Base-by-base conservation (phyloP, 2,797 vertebrate genomes). In the Dendrocincla tyrannina region DNA sequence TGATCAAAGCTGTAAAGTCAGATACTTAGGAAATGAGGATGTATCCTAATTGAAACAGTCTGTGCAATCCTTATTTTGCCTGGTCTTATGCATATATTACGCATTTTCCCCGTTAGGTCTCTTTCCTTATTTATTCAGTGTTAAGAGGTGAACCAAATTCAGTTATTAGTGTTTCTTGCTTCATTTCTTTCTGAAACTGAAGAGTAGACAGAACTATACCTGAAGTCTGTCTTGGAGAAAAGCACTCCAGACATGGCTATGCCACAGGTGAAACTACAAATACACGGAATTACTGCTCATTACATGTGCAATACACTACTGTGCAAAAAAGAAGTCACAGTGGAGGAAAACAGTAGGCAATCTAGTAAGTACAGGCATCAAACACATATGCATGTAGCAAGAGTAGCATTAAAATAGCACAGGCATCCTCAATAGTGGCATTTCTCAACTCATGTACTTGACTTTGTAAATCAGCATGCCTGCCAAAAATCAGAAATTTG, bases 291-390 rank as follows among this genome's bases (percentile, higher is more conserved):
- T 49, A 22, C 24, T 60, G 17, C 16, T 86, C 11, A 24, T 42
- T 58, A 56, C 18, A 32, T 5, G 37, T 25, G n/a, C 62, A 62
- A 33, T 42, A 56, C 22, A 56, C 2, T 22, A 70, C 11, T 0
- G 4, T 14, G 20, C 11, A 72, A 72, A 69, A 44, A 81, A 44
- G 73, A 16, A n/a, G 8, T 9, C 2, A 1, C 2, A 8, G 41
- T 35, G 25, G 25, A 85, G 32, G 3, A 70, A 82, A 89, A 49
- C 1, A 59, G 33, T 7, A 52, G 0, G 0, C 17, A 24, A 11
- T 52, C 32, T 41, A 59, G 2, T 27, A 74, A 37, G 22, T 16
- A 46, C 16, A 85, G 47, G 50, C 56, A 74, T 46, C 53, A 60
- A 87, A 83, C 56, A 68, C 17, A 60, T 30, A 62, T 4, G 10